Conservation (phyloP, 2,797 vertebrate species). For the Urosaurus nigricauda region DNA sequence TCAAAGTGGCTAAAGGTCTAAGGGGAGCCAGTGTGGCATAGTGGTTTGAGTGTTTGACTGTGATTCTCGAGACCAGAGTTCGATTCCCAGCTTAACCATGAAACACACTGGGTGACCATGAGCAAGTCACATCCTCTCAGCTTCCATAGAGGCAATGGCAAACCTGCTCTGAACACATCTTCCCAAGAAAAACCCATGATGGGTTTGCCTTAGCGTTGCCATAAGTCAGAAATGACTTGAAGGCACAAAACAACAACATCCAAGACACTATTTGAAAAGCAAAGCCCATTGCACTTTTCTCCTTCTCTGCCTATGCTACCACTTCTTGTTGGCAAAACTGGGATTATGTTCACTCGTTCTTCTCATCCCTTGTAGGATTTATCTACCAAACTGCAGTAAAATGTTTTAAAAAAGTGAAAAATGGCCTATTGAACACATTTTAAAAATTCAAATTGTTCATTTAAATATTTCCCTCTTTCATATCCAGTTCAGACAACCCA, state of each 20-base stretch:
- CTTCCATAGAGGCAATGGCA: too few species aligned
- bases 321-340: not conserved
- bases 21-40: too few species aligned
- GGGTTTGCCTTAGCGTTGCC: too few species aligned
- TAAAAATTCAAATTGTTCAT: conserved; percentile 11
- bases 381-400: not conserved
- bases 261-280: not conserved
- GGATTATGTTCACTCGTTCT: not conserved
- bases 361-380: not conserved
- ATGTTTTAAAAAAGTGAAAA: not conserved
- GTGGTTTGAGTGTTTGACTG: too few species aligned
- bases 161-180: too few species aligned
- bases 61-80: too few species aligned
- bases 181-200: too few species aligned
- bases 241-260: too few species aligned
- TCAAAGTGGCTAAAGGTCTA: not conserved
- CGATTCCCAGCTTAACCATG: too few species aligned
- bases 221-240: too few species aligned
- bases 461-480: not conserved
- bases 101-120: too few species aligned
- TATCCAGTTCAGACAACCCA: not conserved
- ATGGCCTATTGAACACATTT: conserved; percentile 13
- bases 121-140: too few species aligned
- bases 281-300: not conserved
- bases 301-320: not conserved